These are phyloP conservation scores for Aphelenchoides besseyi DNA, from an alignment of 1,140 invertebrate species.

Conservation along the genomic window DNA sequence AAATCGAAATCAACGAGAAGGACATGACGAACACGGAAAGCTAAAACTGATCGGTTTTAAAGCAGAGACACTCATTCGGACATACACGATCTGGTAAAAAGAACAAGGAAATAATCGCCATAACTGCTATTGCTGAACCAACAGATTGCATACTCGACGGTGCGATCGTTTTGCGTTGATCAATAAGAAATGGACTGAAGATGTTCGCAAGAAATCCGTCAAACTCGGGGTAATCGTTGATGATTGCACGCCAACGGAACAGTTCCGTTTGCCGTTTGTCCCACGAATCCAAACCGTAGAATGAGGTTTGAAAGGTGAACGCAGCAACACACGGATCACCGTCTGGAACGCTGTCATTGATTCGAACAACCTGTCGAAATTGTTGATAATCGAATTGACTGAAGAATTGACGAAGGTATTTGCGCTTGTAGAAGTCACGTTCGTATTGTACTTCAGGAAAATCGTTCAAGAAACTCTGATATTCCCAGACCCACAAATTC, in stretches of 20 bases:
- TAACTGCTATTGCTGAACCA: slow-evolving; percentile 60
- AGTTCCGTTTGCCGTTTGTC: slow-evolving; percentile 61
- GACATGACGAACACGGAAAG: slow-evolving; percentile 62
- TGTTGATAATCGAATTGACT: slow-evolving; percentile 60
- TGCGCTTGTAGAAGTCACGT: slow-evolving; percentile 58
- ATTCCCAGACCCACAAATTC: slow-evolving; percentile 62
- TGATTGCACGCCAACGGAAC: slow-evolving; percentile 58
- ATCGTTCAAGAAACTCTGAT: slow-evolving; percentile 61
- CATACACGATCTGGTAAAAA: slow-evolving; percentile 60
- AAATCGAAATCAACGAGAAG: slow-evolving; percentile 61
- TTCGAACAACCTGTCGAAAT: slow-evolving; percentile 38
- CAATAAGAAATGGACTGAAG: slow-evolving; percentile 59
- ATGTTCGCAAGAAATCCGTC: slow-evolving; percentile 59
- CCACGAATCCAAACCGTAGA: slow-evolving; percentile 61
- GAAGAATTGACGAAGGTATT: slow-evolving; percentile 57
- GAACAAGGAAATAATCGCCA: slow-evolving; percentile 59
- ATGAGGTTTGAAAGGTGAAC: slow-evolving; percentile 62
- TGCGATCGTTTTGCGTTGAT: slow-evolving; percentile 59
- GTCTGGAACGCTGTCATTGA: slow-evolving; percentile 45
- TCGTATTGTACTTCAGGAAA: slow-evolving; percentile 58
- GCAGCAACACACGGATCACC: slow-evolving; percentile 59
- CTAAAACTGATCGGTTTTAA: slow-evolving; percentile 32
- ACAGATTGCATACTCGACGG: slow-evolving; percentile 62
- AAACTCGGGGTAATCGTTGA: slow-evolving; percentile 59
- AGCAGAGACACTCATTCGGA: slow-evolving; percentile 4